Base-by-base conservation (phyloP, 2,888 invertebrate genomes). In the Villa cingulata region DNA sequence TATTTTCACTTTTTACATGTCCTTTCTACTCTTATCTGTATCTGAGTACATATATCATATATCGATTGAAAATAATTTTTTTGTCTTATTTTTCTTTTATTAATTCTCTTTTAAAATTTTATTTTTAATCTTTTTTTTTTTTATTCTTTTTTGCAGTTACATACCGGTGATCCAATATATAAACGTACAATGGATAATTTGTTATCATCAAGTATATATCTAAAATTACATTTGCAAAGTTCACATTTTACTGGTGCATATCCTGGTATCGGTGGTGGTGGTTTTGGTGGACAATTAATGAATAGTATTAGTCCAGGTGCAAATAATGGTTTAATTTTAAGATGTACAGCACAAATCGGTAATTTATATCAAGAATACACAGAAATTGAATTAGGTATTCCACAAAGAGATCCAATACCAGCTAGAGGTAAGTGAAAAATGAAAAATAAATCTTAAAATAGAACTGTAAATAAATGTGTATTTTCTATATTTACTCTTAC, bases 391-490 rank as follows among this genome's bases (percentile, higher is more conserved):
- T 76, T 85, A 60, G 79, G 80, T 51, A 76, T 80, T 49, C 79
- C 80, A 49, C 78, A 80, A 42, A 76, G 81, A 47, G 84, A 86
- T 68, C 86, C 86, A 6, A 75, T 83, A 57, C 86, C 86, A 18
- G 85, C 85, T 64, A 77, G 84, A 74, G 85, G 86, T 85, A 64
- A 72, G 73, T 62, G n/a, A n/a, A n/a, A n/a, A n/a, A n/a, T n/a
- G n/a, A n/a, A n/a, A n/a, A n/a, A n/a, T n/a, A n/a, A n/a, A n/a
- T n/a, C n/a, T n/a, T n/a, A n/a, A n/a, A n/a, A n/a, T n/a, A n/a
- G n/a, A n/a, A n/a, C n/a, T n/a, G n/a, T n/a, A n/a, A n/a, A n/a
- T n/a, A n/a, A n/a, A n/a, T n/a, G n/a, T n/a, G n/a, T n/a, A n/a
- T n/a, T n/a, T n/a, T n/a, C n/a, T n/a, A n/a, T n/a, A n/a, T n/a